These are phyloP conservation scores for Danio albolineatus DNA, from an alignment of 2,797 vertebrate species.

Conservation along the genomic window DNA sequence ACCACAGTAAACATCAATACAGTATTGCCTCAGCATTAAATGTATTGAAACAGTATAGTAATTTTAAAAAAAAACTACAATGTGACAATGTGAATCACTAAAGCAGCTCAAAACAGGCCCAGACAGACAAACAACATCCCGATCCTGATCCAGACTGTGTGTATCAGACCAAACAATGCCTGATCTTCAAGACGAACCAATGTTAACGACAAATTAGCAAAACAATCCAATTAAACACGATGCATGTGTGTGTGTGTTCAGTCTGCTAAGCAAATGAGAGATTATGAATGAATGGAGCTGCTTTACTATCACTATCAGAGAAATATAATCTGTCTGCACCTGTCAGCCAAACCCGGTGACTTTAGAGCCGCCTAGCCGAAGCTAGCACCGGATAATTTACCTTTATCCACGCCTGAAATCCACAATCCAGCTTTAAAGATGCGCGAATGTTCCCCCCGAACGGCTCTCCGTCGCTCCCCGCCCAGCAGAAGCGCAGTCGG, in stretches of 20 bases:
- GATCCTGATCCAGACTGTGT: background rate
- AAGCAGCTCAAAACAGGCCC: background rate
- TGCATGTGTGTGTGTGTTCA: no score
- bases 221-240: background rate
- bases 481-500: conserved; percentile 65
- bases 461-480: conserved; percentile 65
- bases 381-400: conserved; percentile 62
- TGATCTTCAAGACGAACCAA: background rate
- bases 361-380: background rate
- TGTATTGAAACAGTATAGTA: background rate
- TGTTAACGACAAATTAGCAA: background rate
- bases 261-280: background rate
- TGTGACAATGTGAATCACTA: no score
- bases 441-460: conserved; percentile 45
- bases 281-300: conserved; percentile 25
- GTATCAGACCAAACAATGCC: conserved; percentile 7
- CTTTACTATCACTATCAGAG: conserved; percentile 32
- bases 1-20: background rate
- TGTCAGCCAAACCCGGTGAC: conserved; percentile 34
- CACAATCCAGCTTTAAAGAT: conserved; percentile 51
- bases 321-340: conserved; percentile 35
- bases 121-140: background rate
- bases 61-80: background rate
- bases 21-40: background rate
- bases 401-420: conserved; percentile 68